phyloP scores from a whole-genome alignment of 2,888 invertebrate genomes.

The Mimas tiliae region DNA sequence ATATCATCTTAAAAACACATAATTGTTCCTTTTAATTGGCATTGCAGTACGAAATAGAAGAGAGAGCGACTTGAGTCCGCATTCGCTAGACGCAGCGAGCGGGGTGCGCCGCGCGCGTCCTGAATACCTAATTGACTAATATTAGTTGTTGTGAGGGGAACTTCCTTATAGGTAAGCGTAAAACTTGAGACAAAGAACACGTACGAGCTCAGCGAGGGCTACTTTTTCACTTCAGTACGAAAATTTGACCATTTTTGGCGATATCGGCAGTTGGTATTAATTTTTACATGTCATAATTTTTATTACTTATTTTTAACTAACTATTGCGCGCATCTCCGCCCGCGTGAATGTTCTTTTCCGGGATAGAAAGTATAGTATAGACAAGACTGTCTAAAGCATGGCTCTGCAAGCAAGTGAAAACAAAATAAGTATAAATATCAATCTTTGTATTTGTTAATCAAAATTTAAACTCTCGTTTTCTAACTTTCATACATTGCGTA shows the following conservation, averaged over 20 bases:
- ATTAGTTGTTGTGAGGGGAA: slow-evolving; percentile 75
- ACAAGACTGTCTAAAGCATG: too few species aligned
- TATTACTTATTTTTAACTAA: too few species aligned
- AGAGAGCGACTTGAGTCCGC: slow-evolving; percentile 48
- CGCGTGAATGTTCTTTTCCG: too few species aligned
- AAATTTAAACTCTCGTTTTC: too few species aligned
- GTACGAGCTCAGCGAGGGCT: slow-evolving; percentile 70
- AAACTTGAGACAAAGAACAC: slow-evolving; percentile 81
- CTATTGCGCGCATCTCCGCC: too few species aligned
- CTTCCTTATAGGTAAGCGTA: slow-evolving; percentile 77
- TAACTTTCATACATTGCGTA: neutral
- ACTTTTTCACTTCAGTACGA: slow-evolving; percentile 71
- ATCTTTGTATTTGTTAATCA: too few species aligned
- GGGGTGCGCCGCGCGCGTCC: slow-evolving; percentile 70
- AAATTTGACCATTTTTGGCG: slow-evolving; percentile 47
- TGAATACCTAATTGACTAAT: slow-evolving; percentile 84
- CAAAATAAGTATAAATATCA: too few species aligned
- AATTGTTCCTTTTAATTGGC: slow-evolving; percentile 47
- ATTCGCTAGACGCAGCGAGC: slow-evolving; percentile 65
- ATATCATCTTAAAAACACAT: slow-evolving; percentile 4
- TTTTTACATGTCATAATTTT: neutral
- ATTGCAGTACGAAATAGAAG: slow-evolving; percentile 51
- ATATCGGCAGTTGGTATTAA: neutral
- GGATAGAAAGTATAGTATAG: too few species aligned
- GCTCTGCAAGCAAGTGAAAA: too few species aligned